A percentile compares a stretch with the other conserved stretches of the same genome.
These are phyloP conservation scores for Rutpela maculata DNA, from an alignment of 2,888 invertebrate species.

Conservation along the genomic window DNA sequence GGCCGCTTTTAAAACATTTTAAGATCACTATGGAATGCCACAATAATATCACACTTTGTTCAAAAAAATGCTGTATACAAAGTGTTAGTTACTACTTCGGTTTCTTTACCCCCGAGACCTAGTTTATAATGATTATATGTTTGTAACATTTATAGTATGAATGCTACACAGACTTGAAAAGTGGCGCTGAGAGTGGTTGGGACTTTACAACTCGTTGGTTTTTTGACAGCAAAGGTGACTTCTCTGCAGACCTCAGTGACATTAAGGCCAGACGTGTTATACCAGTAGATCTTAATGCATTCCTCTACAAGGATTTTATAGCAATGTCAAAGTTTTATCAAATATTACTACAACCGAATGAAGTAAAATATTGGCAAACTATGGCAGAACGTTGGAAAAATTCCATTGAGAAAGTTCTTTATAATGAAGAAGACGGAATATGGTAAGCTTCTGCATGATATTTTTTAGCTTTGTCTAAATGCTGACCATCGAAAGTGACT, in stretches of 20 bases:
- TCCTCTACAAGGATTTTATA: constrained; percentile 82
- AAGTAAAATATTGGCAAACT: constrained; percentile 75
- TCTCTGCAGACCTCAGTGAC: constrained; percentile 75
- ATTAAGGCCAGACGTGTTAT: constrained; percentile 82
- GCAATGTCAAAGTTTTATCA: constrained; percentile 79
- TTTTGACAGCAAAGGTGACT: constrained; percentile 75
- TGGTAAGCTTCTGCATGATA: constrained; percentile 77
- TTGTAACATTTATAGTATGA: constrained; percentile 62
- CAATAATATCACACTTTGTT: too few species aligned
- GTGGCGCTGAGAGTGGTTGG: constrained; percentile 88
- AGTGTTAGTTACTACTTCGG: too few species aligned
- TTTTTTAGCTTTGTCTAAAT: too few species aligned
- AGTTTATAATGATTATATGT: neutral
- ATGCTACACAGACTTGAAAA: constrained; percentile 78
- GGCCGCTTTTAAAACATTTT: too few species aligned
- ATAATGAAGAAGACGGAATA: constrained; percentile 84
- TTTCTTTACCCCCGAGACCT: too few species aligned
- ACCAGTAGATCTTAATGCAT: constrained; percentile 89
- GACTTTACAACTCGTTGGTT: constrained; percentile 92
- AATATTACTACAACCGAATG: constrained; percentile 74
- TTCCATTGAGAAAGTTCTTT: constrained; percentile 84
- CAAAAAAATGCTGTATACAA: too few species aligned
- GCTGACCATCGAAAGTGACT: too few species aligned
- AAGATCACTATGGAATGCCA: too few species aligned
- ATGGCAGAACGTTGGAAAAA: constrained; percentile 72